Base-by-base conservation (phyloP, 2,888 invertebrate species). In the Agrochola lota region DNA sequence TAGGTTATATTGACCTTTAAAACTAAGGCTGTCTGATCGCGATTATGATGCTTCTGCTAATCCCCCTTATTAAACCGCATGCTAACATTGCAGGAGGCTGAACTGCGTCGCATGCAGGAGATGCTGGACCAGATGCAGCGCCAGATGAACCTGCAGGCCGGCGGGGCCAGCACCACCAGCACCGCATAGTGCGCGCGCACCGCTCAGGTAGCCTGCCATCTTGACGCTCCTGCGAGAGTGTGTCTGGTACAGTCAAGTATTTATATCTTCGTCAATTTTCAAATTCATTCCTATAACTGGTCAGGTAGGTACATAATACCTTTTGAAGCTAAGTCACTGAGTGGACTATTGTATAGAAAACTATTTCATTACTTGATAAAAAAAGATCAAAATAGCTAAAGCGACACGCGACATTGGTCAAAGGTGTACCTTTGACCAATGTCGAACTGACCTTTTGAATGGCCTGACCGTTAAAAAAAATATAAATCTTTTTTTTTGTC, bases 121-220 rank as follows among this genome's bases (percentile, higher is more conserved):
- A 98, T 99, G 98, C 94, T 99, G 90, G 98, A 98, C 57, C 98
- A 98, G 92, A 99, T 99, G 99, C 99, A 99, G 96, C 99, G 99
- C 0, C 99, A 99, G 97, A 99, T 99, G 97, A 97, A 98, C 92
- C 97, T 98, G 90, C 98, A 98, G 90, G 96, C 96, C 17, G 91
- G 92, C 83, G 90, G 91, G 59, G 91, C 94, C 64, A 91, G 91
- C 79, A 90, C 93, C 75, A 95, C 93, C 75, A 93, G 92, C 80
- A 93, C 95, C 80, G 96, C 96, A 94, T 96, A 96, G 96, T 94
- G 94, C 88, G 87, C 82, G 84, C 84, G 78, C n/a, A 81, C 82
- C 88, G 91, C 91, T 87, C 94, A 95, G 95, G 95, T 95, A 90
- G 43, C 59, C 11, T 35, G 7, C n/a, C n/a, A 20, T 46, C 11